These are phyloP conservation scores for Trogon melanurus DNA, from an alignment of 2,113 vertebrate species.

Conservation along the genomic window DNA sequence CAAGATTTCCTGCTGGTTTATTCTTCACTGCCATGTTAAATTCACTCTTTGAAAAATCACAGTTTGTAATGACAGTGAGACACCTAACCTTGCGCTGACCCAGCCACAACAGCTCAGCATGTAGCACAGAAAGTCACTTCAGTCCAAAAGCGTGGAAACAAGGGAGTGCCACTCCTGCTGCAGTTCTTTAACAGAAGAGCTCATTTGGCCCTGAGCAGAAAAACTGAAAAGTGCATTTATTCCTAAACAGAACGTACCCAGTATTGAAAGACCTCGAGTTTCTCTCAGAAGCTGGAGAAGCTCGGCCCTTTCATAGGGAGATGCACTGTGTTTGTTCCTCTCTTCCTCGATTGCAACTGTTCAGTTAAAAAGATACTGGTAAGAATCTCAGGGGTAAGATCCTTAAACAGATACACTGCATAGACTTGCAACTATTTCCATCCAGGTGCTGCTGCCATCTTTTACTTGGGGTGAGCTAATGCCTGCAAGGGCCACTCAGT, in stretches of 20 bases:
- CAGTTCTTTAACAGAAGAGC: neutral
- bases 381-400: neutral
- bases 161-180: neutral
- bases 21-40: neutral
- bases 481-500: fast-evolving
- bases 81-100: neutral
- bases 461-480: neutral
- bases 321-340: neutral
- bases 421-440: neutral
- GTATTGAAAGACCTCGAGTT: neutral
- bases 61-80: neutral
- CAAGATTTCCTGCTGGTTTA: neutral
- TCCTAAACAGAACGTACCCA: neutral
- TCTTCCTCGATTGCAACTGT: neutral
- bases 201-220: neutral
- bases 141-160: neutral
- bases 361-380: neutral
- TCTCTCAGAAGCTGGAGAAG: neutral
- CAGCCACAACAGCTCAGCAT: neutral
- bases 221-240: neutral
- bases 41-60: neutral
- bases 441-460: neutral
- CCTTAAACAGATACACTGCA: neutral
- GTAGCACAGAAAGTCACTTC: neutral
- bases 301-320: neutral